Evolutionary conservation across 2,888 invertebrate genomes (phyloP).

Genomic region (Zhuqinia jingwanae): DNA sequence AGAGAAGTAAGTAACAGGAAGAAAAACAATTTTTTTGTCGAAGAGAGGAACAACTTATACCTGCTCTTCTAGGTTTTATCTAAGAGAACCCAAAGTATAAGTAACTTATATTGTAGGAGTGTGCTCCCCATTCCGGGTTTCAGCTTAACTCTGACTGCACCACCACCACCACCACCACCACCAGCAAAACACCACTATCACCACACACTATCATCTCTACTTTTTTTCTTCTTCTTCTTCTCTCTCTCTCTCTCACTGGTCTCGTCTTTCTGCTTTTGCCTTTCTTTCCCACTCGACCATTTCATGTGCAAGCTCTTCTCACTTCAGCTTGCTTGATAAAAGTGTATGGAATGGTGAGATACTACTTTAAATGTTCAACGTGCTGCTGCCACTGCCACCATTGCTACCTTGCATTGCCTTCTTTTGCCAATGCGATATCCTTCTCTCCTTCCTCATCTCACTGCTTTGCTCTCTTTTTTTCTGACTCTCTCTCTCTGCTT

Average conservation of each 20-base stretch:
- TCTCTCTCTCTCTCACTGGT: background rate
- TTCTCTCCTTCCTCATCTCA: background rate
- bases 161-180: slow-evolving; percentile 42
- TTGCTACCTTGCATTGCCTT: background rate
- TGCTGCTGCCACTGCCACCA: background rate
- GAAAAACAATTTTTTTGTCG: slow-evolving; percentile 3
- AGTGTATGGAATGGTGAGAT: background rate
- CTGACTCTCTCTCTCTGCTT: slow-evolving; percentile 26
- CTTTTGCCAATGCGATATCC: slow-evolving; percentile 9
- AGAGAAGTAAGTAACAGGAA: slow-evolving; percentile 24
- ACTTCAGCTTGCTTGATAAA: background rate
- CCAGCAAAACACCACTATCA: slow-evolving; percentile 11
- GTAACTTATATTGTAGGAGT: slow-evolving; percentile 51
- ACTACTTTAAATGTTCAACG: background rate
- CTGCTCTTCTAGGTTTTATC: background rate
- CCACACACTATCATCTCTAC: slow-evolving; percentile 34
- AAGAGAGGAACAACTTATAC: slow-evolving; percentile 33
- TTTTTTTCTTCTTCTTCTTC: background rate
- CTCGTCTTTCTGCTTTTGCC: slow-evolving; percentile 4
- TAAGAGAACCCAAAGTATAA: slow-evolving; percentile 42
- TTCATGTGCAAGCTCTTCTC: slow-evolving; percentile 30
- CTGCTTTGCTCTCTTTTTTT: background rate
- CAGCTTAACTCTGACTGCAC: slow-evolving; percentile 56
- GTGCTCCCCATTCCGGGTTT: slow-evolving; percentile 54
- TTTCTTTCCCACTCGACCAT: slow-evolving; percentile 24